phyloP scores from a whole-genome alignment of 2,113 vertebrate species.

The Etia nguti region DNA sequence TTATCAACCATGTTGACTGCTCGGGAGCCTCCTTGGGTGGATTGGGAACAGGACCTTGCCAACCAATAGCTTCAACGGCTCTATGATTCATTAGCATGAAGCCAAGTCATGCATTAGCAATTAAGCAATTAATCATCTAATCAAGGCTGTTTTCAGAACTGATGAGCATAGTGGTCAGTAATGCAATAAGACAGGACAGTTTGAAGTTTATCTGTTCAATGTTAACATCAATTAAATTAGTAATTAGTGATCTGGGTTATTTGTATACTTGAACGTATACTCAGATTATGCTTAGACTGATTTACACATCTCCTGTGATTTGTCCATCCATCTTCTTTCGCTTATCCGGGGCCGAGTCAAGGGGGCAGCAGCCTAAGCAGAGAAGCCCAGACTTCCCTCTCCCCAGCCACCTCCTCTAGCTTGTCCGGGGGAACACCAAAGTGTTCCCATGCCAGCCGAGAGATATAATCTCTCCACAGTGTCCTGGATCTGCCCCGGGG shows the following conservation, averaged over 20 bases:
- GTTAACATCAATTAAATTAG: not conserved
- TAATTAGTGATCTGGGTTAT: not conserved
- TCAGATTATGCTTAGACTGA: not conserved
- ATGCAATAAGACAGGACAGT: accelerated
- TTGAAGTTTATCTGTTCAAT: not conserved
- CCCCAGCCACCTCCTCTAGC: not conserved
- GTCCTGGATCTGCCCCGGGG: not conserved
- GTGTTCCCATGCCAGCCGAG: accelerated
- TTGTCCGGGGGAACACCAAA: not conserved
- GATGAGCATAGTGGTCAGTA: not conserved
- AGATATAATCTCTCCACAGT: accelerated
- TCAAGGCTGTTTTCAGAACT: not conserved
- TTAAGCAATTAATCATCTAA: not conserved
- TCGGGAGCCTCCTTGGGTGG: not conserved
- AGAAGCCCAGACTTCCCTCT: not conserved
- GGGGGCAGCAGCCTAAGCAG: not conserved
- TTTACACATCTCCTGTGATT: not conserved
- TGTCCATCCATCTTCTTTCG: not conserved
- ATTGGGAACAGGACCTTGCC: not conserved
- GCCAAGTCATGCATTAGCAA: not conserved
- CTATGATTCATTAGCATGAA: not conserved
- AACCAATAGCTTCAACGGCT: not conserved
- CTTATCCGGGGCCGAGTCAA: not conserved
- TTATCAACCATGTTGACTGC: not conserved
- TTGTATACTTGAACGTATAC: not conserved